Base-by-base conservation (phyloP, 2,888 invertebrate species). In the Scaeva pyrastri region DNA sequence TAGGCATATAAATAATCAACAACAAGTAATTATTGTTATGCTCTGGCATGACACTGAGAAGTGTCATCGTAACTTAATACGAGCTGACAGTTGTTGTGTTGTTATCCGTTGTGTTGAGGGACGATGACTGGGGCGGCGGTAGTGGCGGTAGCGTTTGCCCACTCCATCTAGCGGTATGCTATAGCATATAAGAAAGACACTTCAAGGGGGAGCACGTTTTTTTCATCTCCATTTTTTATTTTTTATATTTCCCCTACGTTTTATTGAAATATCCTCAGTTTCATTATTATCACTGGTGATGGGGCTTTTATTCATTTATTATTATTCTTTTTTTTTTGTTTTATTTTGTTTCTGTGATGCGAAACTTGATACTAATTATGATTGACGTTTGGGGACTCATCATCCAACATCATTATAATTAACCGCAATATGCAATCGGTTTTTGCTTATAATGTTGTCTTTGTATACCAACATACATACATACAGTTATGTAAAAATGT, bases 61-160 rank as follows among this genome's bases (percentile, higher is more conserved):
- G 86, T 86, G 86, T 82, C 86, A 86, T 86, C 86, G 86, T 86
- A 86, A 86, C 86, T 86, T 86, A 86, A 86, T 86, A 86, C 86
- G 86, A 82, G 50, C 77, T 86, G 86, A 86, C 86, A 86, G 86
- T 82, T 86, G 81, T 56, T 58, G 58, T 58, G 58, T 36, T 86
- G 82, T 82, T 86, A 86, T 77, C 81, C 86, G 73, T 73, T 73
- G 77, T 74, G 60, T 21, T 60, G 31, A 60, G 36, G 60, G 60
- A 21, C 60, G 19, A 19, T 8, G 58, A n/a, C 2, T 6, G 58
- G 12, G 10, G 58, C 26, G 45, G 71, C 11, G 70, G 68, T 11
- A 21, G 45, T 26, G 58, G 72, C 10, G 45, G 56, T 10, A 10
- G 64, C 21, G 10, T 52, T 6, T 26, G 12, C 14, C n/a, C 68